A percentile compares a stretch with the other conserved stretches of the same genome.
Conservation (phyloP, 1,140 invertebrate genomes). For the Conus ventricosus region DNA sequence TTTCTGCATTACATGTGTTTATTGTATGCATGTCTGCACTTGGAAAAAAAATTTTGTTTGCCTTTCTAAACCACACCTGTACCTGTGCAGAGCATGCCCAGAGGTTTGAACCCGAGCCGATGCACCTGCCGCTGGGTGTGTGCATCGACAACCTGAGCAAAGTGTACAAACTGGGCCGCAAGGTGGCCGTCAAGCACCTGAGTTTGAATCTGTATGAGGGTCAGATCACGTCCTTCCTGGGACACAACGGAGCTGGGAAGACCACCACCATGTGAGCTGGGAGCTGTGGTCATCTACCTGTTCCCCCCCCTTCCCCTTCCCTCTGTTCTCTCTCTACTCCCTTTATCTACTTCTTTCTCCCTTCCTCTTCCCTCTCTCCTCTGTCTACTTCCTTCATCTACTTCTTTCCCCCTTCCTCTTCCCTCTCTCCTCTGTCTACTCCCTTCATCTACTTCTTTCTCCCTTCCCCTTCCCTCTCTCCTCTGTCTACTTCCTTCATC, state of each 20-base stretch:
- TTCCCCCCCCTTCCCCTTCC: neutral
- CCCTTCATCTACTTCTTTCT: too few species aligned
- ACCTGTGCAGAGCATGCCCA: slow-evolving; percentile 46
- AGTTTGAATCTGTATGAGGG: slow-evolving; percentile 78
- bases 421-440: too few species aligned
- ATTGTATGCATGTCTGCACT: too few species aligned
- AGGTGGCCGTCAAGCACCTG: slow-evolving; percentile 83
- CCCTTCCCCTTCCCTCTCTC: too few species aligned
- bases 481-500: too few species aligned
- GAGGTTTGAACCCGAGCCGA: slow-evolving; percentile 79
- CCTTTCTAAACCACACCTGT: too few species aligned
- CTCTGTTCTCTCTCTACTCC: neutral
- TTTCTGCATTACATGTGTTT: too few species aligned
- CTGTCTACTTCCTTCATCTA: too few species aligned
- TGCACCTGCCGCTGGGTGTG: slow-evolving; percentile 78
- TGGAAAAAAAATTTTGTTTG: too few species aligned
- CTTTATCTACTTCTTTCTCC: too few species aligned
- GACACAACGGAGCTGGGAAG: slow-evolving; percentile 80
- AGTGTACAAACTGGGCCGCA: slow-evolving; percentile 75
- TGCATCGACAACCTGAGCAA: slow-evolving; percentile 81
- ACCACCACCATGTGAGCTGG: slow-evolving; percentile 72
- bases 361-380: too few species aligned
- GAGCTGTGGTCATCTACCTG: neutral
- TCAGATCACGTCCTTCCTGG: slow-evolving; percentile 80
- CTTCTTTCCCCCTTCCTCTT: too few species aligned